These are phyloP conservation scores for Parnassius apollo DNA, from an alignment of 2,888 invertebrate genomes.

Conservation along the genomic window DNA sequence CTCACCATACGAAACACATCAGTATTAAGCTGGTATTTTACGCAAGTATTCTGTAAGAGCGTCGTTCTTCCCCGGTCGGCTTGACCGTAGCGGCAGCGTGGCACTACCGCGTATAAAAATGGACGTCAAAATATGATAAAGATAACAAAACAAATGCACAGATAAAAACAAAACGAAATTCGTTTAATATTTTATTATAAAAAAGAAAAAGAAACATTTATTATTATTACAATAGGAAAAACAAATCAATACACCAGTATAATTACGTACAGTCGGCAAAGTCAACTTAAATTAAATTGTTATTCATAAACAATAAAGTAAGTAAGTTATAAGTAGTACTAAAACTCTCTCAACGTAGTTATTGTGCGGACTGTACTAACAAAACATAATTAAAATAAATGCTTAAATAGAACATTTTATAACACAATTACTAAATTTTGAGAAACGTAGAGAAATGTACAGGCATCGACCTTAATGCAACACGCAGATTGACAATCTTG, in stretches of 20 bases:
- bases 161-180: constrained; percentile 1
- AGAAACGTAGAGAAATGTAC: no score
- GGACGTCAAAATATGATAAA: no score
- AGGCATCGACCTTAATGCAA: no score
- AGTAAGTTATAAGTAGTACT: constrained; percentile 2
- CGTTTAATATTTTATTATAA: constrained; percentile 39
- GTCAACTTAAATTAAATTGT: constrained; percentile 28
- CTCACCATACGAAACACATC: no score
- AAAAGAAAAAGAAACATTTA: constrained; percentile 55
- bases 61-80: no score
- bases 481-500: no score
- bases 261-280: constrained; percentile 26
- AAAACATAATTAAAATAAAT: constrained; percentile 24
- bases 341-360: constrained; percentile 1
- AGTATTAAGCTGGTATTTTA: no score
- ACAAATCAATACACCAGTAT: constrained; percentile 28
- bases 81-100: no score
- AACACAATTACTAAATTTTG: no score
- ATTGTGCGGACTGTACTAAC: constrained; percentile 6
- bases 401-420: constrained; percentile 20
- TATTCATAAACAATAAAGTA: constrained; percentile 25
- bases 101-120: no score
- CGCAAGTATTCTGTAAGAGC: no score
- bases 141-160: constrained; percentile 7
- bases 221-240: constrained; percentile 35